Evolutionary conservation across 2,113 vertebrate genomes (phyloP), one percentile per base, ranked within the genome.

Genomic region (Eleginops maclovinus): DNA sequence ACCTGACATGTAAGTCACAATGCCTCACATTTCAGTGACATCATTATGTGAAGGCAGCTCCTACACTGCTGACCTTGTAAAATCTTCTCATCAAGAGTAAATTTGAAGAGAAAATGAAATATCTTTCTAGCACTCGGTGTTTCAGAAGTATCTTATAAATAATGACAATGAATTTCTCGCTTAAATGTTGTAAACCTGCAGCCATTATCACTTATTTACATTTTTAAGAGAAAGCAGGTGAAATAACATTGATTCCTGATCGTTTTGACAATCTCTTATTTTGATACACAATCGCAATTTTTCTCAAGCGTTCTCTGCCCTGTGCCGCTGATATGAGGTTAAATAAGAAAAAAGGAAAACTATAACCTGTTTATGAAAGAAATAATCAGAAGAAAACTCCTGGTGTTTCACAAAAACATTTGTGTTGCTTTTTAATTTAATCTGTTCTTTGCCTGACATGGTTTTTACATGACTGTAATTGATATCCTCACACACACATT

Each of bases 21-120:
- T 24, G 63, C 40, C 72, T 71, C 71, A 78, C 47, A 64, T 50
- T 60, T 56, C 50, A 17, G 67, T 81, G 36, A 56, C 58, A 41
- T 31, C 49, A 43, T 76, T 79, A 67, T 10, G 11, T 75, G 56
- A 85, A 68, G 78, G 44, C 7, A 2, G 1, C 28, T 70, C 41
- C 51, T 58, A n/a, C 59, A 61, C 54, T 79, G 63, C 59, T 87
- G 72, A 84, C 72, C 66, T 8, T 44, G 51, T 55, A 10, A 75
- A 69, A 67, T 53, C 24, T 17, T 26, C 17, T 26, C 17, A 68
- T 19, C 26, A 24, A 46, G n/a, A 41, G 13, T 50, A 10, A 21
- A 7, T 1, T 53, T 4, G 2, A 36, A 28, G 26, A 15, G 4
- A 13, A 28, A 47, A 44, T 4, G 1, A 44, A 7, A 5, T 36